Conservation (phyloP, 1,140 invertebrate genomes). For the Drosophila eugracilis region DNA sequence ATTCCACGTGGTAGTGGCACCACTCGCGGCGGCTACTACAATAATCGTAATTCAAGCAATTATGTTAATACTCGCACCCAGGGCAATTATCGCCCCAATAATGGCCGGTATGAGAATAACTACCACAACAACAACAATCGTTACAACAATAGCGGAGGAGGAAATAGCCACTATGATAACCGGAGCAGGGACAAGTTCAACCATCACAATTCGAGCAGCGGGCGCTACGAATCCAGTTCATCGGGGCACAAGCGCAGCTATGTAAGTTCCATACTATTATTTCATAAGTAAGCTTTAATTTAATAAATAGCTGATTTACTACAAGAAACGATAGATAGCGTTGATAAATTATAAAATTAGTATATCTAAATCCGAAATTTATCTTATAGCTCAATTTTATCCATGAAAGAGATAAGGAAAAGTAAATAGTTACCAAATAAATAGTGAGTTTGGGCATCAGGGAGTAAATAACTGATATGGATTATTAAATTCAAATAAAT, state of each 20-base stretch:
- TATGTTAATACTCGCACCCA: slow-evolving; percentile 75
- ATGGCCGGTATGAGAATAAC: slow-evolving; percentile 71
- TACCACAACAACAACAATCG: slow-evolving; percentile 64
- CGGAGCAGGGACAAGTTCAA: slow-evolving; percentile 70
- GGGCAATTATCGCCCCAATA: slow-evolving; percentile 69
- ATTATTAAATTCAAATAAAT: too few species aligned
- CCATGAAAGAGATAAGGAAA: too few species aligned
- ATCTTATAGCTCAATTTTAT: too few species aligned
- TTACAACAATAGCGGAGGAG: slow-evolving; percentile 45
- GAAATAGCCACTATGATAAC: slow-evolving; percentile 70
- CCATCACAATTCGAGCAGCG: slow-evolving; percentile 67
- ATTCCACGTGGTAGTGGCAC: slow-evolving; percentile 70
- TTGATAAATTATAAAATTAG: too few species aligned
- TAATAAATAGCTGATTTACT: neutral
- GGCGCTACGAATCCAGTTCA: slow-evolving; percentile 71
- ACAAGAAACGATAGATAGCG: too few species aligned
- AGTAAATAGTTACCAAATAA: too few species aligned
- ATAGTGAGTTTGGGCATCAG: too few species aligned
- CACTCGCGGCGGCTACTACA: slow-evolving; percentile 73
- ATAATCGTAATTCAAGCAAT: slow-evolving; percentile 75
- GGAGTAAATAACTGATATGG: too few species aligned
- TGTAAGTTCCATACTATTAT: slow-evolving; percentile 45
- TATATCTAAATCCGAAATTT: too few species aligned
- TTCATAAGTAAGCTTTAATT: neutral
- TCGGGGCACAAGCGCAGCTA: slow-evolving; percentile 72